phyloP scores from a whole-genome alignment of 2,113 vertebrate species.

The Sander vitreus region DNA sequence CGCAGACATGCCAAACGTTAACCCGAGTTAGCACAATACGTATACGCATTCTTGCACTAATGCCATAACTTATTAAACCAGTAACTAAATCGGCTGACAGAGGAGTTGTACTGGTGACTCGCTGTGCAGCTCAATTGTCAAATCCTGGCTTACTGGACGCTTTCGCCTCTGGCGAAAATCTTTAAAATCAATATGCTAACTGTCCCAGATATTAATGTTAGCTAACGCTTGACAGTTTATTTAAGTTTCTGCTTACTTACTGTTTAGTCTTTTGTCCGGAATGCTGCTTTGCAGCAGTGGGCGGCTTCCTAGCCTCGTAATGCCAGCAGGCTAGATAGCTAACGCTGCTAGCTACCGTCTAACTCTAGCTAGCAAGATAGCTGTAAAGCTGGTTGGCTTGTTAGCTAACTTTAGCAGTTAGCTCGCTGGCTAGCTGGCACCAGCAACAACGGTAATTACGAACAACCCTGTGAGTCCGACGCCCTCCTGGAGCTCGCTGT shows the following conservation, averaged over 20 bases:
- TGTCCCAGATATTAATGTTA: accelerated
- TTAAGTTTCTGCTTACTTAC: constrained; percentile 52
- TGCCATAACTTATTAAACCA: not conserved
- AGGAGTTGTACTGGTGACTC: constrained; percentile 10
- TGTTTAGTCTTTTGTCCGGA: constrained; percentile 35
- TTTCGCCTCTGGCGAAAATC: constrained; percentile 1
- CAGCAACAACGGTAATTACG: not conserved
- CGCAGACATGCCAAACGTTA: not conserved
- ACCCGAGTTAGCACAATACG: not conserved
- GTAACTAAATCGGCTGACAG: constrained; percentile 35
- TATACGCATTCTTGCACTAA: not conserved
- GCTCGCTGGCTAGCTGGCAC: constrained; percentile 29
- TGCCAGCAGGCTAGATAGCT: constrained; percentile 43
- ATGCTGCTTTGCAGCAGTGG: constrained; percentile 56
- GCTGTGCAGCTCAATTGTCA: constrained; percentile 18
- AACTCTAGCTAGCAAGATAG: constrained; percentile 39
- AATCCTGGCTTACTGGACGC: constrained; percentile 9
- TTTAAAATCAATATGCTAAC: not conserved
- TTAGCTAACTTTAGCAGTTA: constrained; percentile 55
- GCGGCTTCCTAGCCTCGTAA: constrained; percentile 58
- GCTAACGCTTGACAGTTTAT: not conserved
- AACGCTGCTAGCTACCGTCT: constrained; percentile 49
- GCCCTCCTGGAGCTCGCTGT: not conserved
- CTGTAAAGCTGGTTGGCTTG: constrained; percentile 52
- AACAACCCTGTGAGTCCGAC: not conserved